Evolutionary conservation across 2,888 invertebrate genomes (phyloP).

Genomic region (Megalurothrips usitatus): DNA sequence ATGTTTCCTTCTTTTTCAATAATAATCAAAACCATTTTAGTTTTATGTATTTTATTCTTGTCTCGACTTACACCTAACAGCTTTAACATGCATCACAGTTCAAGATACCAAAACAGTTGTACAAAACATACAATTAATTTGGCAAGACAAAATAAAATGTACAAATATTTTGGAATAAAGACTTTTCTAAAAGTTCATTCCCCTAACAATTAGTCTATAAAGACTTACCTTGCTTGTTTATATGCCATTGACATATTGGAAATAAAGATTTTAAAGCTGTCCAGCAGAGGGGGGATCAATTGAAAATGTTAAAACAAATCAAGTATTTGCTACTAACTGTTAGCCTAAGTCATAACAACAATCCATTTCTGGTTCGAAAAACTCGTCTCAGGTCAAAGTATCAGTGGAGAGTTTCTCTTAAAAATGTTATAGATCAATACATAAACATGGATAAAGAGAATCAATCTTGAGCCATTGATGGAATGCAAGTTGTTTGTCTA

Average conservation of each 20-base stretch:
- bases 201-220: not conserved
- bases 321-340: not conserved
- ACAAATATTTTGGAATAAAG: not conserved
- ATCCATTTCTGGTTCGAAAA: not conserved
- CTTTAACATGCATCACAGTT: slow-evolving; percentile 13
- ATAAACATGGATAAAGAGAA: not conserved
- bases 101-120: not conserved
- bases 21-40: not conserved
- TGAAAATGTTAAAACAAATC: not conserved
- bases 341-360: slow-evolving; percentile 5
- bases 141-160: slow-evolving; percentile 15
- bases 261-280: not conserved
- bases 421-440: not conserved
- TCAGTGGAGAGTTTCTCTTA: not conserved
- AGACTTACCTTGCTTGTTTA: slow-evolving; percentile 1
- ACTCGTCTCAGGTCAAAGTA: not conserved
- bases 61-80: not conserved
- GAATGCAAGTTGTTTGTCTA: not conserved
- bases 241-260: not conserved
- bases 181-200: slow-evolving; percentile 4
- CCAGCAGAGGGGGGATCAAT: not conserved
- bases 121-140: slow-evolving; percentile 3
- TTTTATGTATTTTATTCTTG: not conserved
- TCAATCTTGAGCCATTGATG: not conserved
- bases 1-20: not conserved